These are phyloP conservation scores for Hemicrepidius hirtus DNA, from an alignment of 2,888 invertebrate species.

Conservation along the genomic window DNA sequence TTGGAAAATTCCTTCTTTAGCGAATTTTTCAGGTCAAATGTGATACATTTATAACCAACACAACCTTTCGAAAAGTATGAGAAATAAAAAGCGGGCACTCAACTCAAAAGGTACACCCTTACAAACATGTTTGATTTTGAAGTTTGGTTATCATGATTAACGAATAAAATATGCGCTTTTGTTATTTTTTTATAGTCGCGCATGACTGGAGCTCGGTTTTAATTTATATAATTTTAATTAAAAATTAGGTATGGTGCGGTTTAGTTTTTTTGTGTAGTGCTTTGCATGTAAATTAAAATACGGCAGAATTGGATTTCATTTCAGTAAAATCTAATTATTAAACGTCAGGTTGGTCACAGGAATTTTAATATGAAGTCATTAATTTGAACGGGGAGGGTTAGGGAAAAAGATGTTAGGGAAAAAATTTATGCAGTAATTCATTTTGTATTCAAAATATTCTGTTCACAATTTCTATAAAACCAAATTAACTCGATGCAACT, in stretches of 20 bases:
- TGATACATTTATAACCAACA: slow-evolving; percentile 49
- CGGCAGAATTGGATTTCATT: slow-evolving; percentile 63
- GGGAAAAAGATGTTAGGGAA: slow-evolving; percentile 43
- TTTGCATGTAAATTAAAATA: slow-evolving; percentile 53
- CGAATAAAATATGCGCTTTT: slow-evolving; percentile 6
- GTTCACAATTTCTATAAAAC: neutral
- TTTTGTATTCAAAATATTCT: slow-evolving; percentile 23
- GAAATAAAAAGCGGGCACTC: slow-evolving; percentile 32
- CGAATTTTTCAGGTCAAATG: slow-evolving; percentile 51
- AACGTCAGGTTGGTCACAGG: slow-evolving; percentile 64
- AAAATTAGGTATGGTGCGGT: slow-evolving; percentile 41
- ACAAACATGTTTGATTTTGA: slow-evolving; percentile 8
- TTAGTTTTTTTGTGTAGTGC: slow-evolving; percentile 43
- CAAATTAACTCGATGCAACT: neutral
- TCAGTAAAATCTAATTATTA: slow-evolving; percentile 66
- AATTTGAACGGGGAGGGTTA: slow-evolving; percentile 59
- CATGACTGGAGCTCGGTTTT: slow-evolving; percentile 21
- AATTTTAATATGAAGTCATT: slow-evolving; percentile 66
- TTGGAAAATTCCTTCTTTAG: slow-evolving; percentile 49
- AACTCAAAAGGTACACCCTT: slow-evolving; percentile 23
- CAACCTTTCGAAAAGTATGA: slow-evolving; percentile 19
- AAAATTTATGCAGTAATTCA: slow-evolving; percentile 41
- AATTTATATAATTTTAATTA: slow-evolving; percentile 50
- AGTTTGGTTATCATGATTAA: neutral
- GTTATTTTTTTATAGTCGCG: slow-evolving; percentile 6